phyloP scores from a whole-genome alignment of 2,113 vertebrate species.

The Proterorhinus semilunaris region DNA sequence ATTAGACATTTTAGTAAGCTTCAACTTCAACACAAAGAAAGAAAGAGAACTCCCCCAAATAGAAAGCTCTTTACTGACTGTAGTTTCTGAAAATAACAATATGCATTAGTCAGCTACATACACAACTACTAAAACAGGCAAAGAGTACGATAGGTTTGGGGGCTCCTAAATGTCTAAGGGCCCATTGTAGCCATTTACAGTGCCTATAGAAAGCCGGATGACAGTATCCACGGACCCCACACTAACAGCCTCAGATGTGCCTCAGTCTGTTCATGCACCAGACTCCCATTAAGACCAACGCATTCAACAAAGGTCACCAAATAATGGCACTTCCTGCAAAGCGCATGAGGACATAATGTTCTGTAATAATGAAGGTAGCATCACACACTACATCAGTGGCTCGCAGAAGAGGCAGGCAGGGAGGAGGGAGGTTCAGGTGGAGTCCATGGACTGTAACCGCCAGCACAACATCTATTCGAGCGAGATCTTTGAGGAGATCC shows the following conservation, averaged over 20 bases:
- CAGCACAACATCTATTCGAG: slow-evolving; percentile 42
- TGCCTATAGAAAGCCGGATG: no score
- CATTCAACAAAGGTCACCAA: slow-evolving; percentile 64
- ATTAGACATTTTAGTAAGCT: no score
- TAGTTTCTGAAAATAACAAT: no score
- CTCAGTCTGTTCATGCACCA: slow-evolving; percentile 22
- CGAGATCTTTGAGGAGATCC: slow-evolving; percentile 57
- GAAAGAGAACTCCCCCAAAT: no score
- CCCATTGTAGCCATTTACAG: no score
- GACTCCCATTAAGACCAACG: slow-evolving; percentile 43
- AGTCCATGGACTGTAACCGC: slow-evolving; percentile 46
- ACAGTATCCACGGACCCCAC: neutral
- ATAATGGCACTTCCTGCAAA: slow-evolving; percentile 53
- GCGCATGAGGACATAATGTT: slow-evolving; percentile 47
- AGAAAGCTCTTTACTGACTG: no score
- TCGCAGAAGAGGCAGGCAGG: slow-evolving; percentile 20
- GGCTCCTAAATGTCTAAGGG: no score
- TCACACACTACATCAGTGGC: slow-evolving; percentile 60
- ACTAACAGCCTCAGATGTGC: slow-evolving; percentile 16
- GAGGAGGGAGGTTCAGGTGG: slow-evolving; percentile 34
- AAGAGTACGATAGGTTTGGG: no score
- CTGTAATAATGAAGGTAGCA: slow-evolving; percentile 56
- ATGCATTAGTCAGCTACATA: no score
- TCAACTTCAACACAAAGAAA: no score
- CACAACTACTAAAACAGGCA: no score